Base-by-base conservation (phyloP, 2,888 invertebrate genomes). In the Luperina testacea region DNA sequence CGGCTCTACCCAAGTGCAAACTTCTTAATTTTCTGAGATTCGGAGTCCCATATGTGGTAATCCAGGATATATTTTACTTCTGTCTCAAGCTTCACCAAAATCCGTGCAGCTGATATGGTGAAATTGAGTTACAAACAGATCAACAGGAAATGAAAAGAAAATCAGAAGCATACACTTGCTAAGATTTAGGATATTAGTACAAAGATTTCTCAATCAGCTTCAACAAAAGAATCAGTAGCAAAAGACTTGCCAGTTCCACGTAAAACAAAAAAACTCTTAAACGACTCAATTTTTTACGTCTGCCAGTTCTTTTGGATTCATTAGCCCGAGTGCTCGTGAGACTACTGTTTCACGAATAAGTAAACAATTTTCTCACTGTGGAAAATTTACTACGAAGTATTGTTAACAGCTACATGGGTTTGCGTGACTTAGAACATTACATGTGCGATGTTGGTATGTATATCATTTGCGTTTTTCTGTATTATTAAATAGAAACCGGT, bases 311-410 rank as follows among this genome's bases (percentile, higher is more conserved):
- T 85, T 64, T 81, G 88, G 86, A 91, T 91, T 91, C 88, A 90
- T 90, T 89, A 90, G 84, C 72, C 87, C 67, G 78, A 90, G 85
- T 86, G 80, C 82, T 89, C 79, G 86, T 79, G 77, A 81, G 79
- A 90, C 90, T 90, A 87, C 88, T 88, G 89, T 92, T 93, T 90
- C 90, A 90, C 87, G 89, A 91, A 90, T 90, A 91, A 90, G 91
- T 90, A 94, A 94, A 94, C 91, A 93, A 90, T 92, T 93, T 93
- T 92, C 93, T 93, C 87, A 88, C 81, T 83, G 92, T 95, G 95
- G 95, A 95, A 96, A 96, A 94, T 94, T 95, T 94, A 92, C 92
- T 90, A 91, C 89, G 74, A 89, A 88, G 90, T 89, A 92, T 94
- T 94, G 92, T 94, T 92, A 90, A 86, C 80, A 82, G 82, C 78